phyloP scores from a whole-genome alignment of 2,113 vertebrate species.

The Oncorhynchus clarkii region DNA sequence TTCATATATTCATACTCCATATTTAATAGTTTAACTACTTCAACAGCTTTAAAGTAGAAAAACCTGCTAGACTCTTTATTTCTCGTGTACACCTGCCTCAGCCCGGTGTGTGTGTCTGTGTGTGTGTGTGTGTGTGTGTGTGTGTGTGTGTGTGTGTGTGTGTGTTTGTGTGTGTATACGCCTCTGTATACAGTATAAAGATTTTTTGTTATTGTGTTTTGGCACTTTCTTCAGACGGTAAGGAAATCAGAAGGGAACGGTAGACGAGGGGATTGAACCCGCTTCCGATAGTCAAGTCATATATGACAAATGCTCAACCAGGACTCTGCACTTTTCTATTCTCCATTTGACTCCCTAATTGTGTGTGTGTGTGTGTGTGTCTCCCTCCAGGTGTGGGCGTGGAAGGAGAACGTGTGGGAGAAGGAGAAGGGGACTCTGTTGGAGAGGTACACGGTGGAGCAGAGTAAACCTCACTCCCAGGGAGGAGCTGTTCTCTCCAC shows the following conservation, averaged over 20 bases:
- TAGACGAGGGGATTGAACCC: no score
- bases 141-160: no score
- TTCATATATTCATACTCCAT: conserved; percentile 56
- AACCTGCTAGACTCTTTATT: conserved; percentile 44
- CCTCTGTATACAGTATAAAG: no score
- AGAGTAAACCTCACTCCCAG: conserved; percentile 75
- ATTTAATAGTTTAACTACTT: conserved; percentile 52
- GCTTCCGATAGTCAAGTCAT: no score
- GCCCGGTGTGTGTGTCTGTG: background rate
- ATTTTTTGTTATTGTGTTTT: no score
- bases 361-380: conserved; percentile 22
- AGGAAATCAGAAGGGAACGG: no score
- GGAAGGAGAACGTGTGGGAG: conserved; percentile 94
- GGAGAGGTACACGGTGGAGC: conserved; percentile 92
- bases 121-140: no score
- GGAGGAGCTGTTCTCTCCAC: conserved; percentile 88
- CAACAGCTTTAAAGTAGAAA: conserved; percentile 52
- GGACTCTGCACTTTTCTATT: no score
- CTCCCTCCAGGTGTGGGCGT: conserved; percentile 86
- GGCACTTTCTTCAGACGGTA: no score
- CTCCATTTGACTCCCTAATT: background rate
- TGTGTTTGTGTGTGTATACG: no score
- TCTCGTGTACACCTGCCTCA: conserved; percentile 25
- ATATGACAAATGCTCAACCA: no score
- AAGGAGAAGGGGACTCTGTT: conserved; percentile 83